phyloP scores from a whole-genome alignment of 1,140 invertebrate species.

The Drosophila mauritiana region DNA sequence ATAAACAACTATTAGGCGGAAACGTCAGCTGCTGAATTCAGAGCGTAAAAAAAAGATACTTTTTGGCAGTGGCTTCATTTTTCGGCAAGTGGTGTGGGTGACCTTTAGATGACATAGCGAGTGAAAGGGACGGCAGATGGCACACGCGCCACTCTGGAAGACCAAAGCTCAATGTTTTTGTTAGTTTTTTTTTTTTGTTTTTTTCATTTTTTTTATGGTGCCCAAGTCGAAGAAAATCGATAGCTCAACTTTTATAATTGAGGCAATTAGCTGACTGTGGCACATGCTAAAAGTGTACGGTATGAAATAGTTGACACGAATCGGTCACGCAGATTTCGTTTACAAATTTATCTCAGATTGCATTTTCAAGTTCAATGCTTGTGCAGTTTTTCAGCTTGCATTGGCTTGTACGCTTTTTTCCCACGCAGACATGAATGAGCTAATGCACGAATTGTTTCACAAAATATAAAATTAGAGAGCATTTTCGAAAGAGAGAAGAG shows the following conservation, averaged over 20 bases:
- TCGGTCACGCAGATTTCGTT: not conserved
- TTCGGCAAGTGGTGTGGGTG: slow-evolving; percentile 38
- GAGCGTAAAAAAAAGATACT: slow-evolving; percentile 21
- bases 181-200: slow-evolving; percentile 1
- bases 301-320: slow-evolving; percentile 10
- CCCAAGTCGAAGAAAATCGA: slow-evolving; percentile 63
- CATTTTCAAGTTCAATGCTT: slow-evolving; percentile 69
- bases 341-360: slow-evolving; percentile 18
- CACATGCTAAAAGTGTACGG: slow-evolving; percentile 5
- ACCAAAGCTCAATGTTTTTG: slow-evolving; percentile 56
- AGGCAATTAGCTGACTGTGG: slow-evolving; percentile 21
- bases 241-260: slow-evolving; percentile 45
- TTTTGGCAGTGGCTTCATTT: slow-evolving; percentile 47
- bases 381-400: slow-evolving; percentile 24
- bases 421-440: slow-evolving; percentile 32
- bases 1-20: slow-evolving; percentile 43
- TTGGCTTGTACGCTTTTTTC: slow-evolving; percentile 27
- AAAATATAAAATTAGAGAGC: slow-evolving; percentile 23
- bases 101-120: slow-evolving; percentile 77
- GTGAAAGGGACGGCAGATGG: slow-evolving; percentile 20
- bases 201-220: slow-evolving; percentile 31
- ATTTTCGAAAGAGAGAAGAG: slow-evolving; percentile 21
- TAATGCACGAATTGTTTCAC: slow-evolving; percentile 34
- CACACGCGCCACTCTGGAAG: slow-evolving; percentile 65
- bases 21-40: slow-evolving; percentile 52